Evolutionary conservation across 2,888 invertebrate species (phyloP).

Genomic region (Dicyrtomina minuta): DNA sequence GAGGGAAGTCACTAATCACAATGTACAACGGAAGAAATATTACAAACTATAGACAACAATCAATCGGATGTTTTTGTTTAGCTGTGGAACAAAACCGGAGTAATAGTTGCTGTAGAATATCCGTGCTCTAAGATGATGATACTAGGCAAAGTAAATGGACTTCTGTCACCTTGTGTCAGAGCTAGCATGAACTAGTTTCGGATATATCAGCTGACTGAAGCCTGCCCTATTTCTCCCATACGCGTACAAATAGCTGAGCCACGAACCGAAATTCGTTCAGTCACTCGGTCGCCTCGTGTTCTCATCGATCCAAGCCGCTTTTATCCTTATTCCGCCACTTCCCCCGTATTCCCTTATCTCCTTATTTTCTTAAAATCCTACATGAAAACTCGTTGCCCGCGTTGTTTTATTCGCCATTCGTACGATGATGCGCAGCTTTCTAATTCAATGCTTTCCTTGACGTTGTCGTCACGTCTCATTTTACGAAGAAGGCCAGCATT

Average conservation of each 20-base stretch:
- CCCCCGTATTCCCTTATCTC: conserved; percentile 14
- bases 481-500: background rate
- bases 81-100: background rate
- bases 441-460: background rate
- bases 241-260: background rate
- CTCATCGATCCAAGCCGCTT: conserved; percentile 45
- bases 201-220: conserved; percentile 32
- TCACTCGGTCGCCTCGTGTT: conserved; percentile 51
- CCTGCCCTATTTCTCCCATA: conserved; percentile 4
- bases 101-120: background rate
- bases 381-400: background rate
- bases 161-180: background rate
- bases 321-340: conserved; percentile 20
- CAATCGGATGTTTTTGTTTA: no score
- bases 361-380: background rate
- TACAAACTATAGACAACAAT: no score
- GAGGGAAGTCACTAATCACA: background rate
- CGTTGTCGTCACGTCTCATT: conserved; percentile 6
- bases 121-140: background rate
- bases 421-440: conserved; percentile 12
- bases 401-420: no score
- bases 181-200: conserved; percentile 23
- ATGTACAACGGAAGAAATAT: background rate
- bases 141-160: background rate
- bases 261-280: conserved; percentile 22